These are phyloP conservation scores for Hoplostethus mediterraneus DNA, from an alignment of 2,797 vertebrate species.

Conservation along the genomic window DNA sequence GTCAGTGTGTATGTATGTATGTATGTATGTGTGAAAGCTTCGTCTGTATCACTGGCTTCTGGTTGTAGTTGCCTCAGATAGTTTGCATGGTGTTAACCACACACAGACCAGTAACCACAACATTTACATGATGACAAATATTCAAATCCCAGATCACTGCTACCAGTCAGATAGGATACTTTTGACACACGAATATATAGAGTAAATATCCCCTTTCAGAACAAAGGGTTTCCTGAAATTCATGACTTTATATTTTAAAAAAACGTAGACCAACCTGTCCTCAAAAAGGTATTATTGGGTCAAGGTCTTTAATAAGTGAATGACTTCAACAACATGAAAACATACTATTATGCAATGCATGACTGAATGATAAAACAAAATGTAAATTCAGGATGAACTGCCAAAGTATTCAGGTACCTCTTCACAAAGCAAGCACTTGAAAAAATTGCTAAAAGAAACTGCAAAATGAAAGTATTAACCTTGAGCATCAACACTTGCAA, in stretches of 20 bases:
- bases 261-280: too few relatives aligned
- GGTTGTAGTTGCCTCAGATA: too few relatives aligned
- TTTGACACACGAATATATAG: too few relatives aligned
- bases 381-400: not conserved
- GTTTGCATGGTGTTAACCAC: not conserved
- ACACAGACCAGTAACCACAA: not conserved
- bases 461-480: not conserved
- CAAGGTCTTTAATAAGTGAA: too few relatives aligned
- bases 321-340: too few relatives aligned
- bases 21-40: too few relatives aligned
- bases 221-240: not conserved
- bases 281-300: too few relatives aligned
- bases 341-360: too few relatives aligned
- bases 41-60: too few relatives aligned
- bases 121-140: not conserved
- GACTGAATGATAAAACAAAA: not conserved
- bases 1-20: too few relatives aligned
- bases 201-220: not conserved
- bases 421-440: not conserved
- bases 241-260: not conserved
- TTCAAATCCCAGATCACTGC: not conserved
- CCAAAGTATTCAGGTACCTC: not conserved
- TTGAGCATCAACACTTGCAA: not conserved
- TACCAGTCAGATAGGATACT: too few relatives aligned
- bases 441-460: not conserved